Conservation (phyloP, 2,797 vertebrate genomes). For the Rhinatrema bivittatum region DNA sequence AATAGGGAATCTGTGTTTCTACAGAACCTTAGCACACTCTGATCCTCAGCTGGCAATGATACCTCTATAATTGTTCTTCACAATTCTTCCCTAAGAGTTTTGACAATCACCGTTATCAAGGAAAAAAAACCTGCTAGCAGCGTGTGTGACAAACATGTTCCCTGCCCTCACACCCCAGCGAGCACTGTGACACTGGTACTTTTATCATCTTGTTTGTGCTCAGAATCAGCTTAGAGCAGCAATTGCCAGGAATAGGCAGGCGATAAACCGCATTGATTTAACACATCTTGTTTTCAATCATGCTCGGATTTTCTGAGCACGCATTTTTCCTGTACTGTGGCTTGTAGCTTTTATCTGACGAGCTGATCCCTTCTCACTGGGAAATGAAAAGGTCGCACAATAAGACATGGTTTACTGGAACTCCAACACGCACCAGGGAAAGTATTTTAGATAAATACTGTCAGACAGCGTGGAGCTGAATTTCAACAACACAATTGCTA, state of each 20-base stretch:
- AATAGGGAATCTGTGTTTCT: too few relatives aligned
- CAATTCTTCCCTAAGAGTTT: slow-evolving; percentile 37
- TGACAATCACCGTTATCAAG: slow-evolving; percentile 55
- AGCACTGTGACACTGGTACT: slow-evolving; percentile 65
- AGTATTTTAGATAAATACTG: slow-evolving; percentile 81
- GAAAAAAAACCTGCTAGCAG: slow-evolving; percentile 38
- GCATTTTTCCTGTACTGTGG: slow-evolving; percentile 71
- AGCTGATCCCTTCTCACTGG: slow-evolving; percentile 72
- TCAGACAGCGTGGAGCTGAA: slow-evolving; percentile 72
- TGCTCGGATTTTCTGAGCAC: slow-evolving; percentile 75
- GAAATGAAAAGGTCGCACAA: slow-evolving; percentile 81
- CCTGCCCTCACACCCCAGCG: slow-evolving; percentile 54
- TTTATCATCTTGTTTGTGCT: slow-evolving; percentile 70
- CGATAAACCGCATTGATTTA: slow-evolving; percentile 80
- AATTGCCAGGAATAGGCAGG: slow-evolving; percentile 72
- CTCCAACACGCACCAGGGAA: slow-evolving; percentile 68
- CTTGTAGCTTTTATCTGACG: slow-evolving; percentile 78
- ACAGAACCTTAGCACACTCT: too few relatives aligned
- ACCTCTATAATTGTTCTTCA: slow-evolving; percentile 42
- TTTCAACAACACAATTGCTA: slow-evolving; percentile 69
- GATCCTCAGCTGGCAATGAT: slow-evolving; percentile 25
- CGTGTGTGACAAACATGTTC: slow-evolving; percentile 68
- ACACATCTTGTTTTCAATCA: slow-evolving; percentile 81
- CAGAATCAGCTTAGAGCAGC: slow-evolving; percentile 72
- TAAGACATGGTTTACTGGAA: slow-evolving; percentile 78